These are phyloP conservation scores for Myotis daubentonii DNA, from an alignment of 2,797 vertebrate genomes.

Conservation along the genomic window DNA sequence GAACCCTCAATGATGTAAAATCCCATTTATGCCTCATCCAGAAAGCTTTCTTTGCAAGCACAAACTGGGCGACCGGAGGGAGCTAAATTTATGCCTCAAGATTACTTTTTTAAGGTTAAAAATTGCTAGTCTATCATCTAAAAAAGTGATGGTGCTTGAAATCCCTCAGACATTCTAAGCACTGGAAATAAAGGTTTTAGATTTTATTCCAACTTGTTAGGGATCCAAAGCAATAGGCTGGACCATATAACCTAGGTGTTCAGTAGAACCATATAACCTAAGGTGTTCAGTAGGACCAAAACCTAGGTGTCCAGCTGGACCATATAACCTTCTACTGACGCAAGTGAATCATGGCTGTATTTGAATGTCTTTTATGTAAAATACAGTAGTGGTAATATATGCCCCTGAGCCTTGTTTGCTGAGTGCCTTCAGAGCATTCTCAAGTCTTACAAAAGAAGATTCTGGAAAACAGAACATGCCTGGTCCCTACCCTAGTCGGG, in stretches of 20 bases:
- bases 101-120: conserved; percentile 24
- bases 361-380: conserved; percentile 17
- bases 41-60: neutral
- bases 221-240: neutral
- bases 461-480: conserved; percentile 11
- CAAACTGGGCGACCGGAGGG: neutral
- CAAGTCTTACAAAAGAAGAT: neutral
- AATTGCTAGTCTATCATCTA: neutral
- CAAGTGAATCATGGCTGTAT: neutral
- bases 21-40: neutral
- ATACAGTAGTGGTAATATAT: neutral
- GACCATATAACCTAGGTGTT: neutral
- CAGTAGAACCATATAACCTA: no score
- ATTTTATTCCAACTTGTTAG: neutral
- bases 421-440: neutral
- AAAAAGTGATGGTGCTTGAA: conserved; percentile 3
- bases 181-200: neutral
- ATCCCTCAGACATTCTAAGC: neutral
- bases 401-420: neutral
- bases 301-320: neutral
- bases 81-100: conserved; percentile 9
- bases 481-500: neutral
- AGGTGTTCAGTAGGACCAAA: no score
- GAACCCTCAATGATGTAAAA: neutral
- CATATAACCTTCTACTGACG: neutral